Base-by-base conservation (phyloP, 1,140 invertebrate genomes). In the Zophobas morio region DNA sequence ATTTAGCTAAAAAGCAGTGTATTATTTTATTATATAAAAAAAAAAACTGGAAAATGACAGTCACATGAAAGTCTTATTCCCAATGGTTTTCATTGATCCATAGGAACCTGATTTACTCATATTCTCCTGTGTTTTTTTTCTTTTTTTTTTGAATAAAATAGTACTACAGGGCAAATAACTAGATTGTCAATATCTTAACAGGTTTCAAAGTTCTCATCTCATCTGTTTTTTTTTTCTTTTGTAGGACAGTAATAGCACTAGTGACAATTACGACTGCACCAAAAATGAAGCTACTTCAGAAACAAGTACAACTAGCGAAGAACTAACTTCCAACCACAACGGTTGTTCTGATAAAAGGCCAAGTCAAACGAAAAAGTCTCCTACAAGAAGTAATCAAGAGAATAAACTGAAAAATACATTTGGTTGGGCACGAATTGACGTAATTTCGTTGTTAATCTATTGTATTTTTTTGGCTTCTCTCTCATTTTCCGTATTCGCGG, bases 371-470 rank as follows among this genome's bases (percentile, higher is more conserved):
- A 70, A 76, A 74, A 72, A 56, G 39, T 78, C 75, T 0, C 78
- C 73, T 34, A 34, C 51, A 1, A 74, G 75, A 51, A 76, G 70
- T 1, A 83, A 83, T 56, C 86, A 88, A 4, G 92, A 95, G 77
- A 90, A 90, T 34, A 90, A 90, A 74, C 88, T 96, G 75, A 92
- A 92, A 53, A 96, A 96, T 84, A 98, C 96, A 0, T 98, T 98
- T 79, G 96, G 96, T 0, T 98, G 96, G 95, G 94, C 95, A 0
- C 89, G 96, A 70, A 93, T 96, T 36, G 95, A 97, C 81, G 93
- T 97, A 0, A 86, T 96, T 2, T 93, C 92, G 53, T 93, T 94
- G 88, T 86, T 96, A 6, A 91, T 93, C n/a, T 94, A 94, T 47
- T 95, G 93, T 84, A 92, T 96, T 8, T 94, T 97, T 77, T 88